These are phyloP conservation scores for Zaprionus lachaisei DNA, from an alignment of 1,140 invertebrate genomes.

Conservation along the genomic window DNA sequence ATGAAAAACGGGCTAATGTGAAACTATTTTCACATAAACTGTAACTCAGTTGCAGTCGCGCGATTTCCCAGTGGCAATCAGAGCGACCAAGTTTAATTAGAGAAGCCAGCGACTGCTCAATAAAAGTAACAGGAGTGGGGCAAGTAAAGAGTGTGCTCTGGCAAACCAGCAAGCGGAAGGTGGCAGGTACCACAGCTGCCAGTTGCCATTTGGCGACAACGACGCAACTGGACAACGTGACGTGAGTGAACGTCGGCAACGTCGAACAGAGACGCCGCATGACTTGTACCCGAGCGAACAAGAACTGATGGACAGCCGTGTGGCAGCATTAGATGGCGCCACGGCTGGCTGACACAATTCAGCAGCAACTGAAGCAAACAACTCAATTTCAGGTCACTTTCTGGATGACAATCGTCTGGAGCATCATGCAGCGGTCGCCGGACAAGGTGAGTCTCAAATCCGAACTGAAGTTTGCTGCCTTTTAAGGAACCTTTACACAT, in stretches of 20 bases:
- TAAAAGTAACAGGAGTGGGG: constrained; percentile 4
- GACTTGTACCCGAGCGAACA: constrained; percentile 34
- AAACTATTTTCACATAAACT: constrained; percentile 78
- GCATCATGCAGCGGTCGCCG: constrained; percentile 73
- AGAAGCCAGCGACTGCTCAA: constrained; percentile 25
- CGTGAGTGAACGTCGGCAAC: constrained; percentile 75
- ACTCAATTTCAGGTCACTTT: constrained; percentile 84
- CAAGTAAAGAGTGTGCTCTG: neutral
- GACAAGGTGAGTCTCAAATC: constrained; percentile 66
- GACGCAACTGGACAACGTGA: constrained; percentile 61
- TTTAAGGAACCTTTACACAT: constrained; percentile 24
- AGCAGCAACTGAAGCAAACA: constrained; percentile 69
- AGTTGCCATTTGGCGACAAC: constrained; percentile 34
- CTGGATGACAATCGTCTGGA: constrained; percentile 83
- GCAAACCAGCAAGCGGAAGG: neutral
- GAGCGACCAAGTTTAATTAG: constrained; percentile 75
- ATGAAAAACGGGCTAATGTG: constrained; percentile 64
- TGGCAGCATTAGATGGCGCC: constrained; percentile 76
- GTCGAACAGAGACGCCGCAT: constrained; percentile 41
- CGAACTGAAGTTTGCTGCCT: constrained; percentile 16
- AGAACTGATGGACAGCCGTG: constrained; percentile 69
- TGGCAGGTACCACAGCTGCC: constrained; percentile 31
- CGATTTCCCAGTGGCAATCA: constrained; percentile 81
- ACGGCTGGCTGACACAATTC: constrained; percentile 54
- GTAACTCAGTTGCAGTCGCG: constrained; percentile 49